Conservation (phyloP, 2,113 vertebrate genomes). For the Plecturocebus donacophilus region DNA sequence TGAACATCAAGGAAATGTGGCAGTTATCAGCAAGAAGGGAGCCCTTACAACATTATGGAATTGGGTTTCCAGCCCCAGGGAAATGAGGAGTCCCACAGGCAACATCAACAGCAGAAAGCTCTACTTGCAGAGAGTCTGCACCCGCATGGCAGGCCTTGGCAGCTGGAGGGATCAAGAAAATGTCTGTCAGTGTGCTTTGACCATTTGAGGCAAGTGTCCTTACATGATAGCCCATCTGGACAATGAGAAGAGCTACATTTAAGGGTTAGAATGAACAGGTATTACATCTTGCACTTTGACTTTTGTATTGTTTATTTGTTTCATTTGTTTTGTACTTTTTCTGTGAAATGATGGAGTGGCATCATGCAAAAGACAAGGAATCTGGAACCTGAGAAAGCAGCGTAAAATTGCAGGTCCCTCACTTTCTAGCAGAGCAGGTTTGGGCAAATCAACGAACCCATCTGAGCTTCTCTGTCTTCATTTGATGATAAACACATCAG, state of each 20-base stretch:
- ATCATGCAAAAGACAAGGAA: background rate
- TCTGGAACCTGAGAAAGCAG: background rate
- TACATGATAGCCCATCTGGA: background rate
- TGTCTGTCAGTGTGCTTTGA: background rate
- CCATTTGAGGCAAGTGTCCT: background rate
- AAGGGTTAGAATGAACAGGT: background rate
- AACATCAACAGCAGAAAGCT: rapidly evolving
- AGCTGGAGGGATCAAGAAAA: rapidly evolving
- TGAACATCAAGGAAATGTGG: background rate
- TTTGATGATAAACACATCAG: background rate
- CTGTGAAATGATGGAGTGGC: background rate
- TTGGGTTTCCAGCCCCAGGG: no score
- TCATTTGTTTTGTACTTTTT: background rate
- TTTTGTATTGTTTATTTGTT: background rate
- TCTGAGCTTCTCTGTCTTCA: background rate
- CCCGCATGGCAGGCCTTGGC: rapidly evolving
- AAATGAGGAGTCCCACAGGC: background rate
- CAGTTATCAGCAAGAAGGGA: background rate
- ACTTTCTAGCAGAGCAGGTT: background rate
- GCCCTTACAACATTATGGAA: background rate
- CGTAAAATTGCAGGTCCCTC: background rate
- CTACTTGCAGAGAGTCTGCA: background rate
- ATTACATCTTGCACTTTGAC: background rate
- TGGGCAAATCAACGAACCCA: background rate
- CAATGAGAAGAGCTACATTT: background rate